Evolutionary conservation across 2,797 vertebrate genomes (phyloP).

Genomic region (Peromyscus attwateri): DNA sequence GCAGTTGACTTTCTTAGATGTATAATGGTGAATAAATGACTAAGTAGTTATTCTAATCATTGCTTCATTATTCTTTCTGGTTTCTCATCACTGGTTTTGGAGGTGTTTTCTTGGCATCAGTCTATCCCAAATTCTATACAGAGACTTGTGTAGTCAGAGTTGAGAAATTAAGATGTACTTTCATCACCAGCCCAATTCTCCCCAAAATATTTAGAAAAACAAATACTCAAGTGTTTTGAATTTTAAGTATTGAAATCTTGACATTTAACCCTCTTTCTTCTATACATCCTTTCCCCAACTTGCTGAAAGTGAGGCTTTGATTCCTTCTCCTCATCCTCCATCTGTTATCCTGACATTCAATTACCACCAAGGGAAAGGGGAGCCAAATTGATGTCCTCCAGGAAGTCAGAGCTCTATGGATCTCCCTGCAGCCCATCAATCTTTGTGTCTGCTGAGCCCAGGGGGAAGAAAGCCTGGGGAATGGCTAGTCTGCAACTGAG

Average conservation of each 20-base stretch:
- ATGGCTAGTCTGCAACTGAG: not conserved
- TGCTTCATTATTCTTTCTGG: not conserved
- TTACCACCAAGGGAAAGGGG: slow-evolving; percentile 48
- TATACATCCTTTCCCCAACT: not conserved
- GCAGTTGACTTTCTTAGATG: not conserved
- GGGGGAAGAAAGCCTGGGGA: not conserved
- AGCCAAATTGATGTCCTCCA: not conserved
- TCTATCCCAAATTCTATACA: not conserved
- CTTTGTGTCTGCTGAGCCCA: not conserved
- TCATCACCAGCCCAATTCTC: slow-evolving; percentile 34
- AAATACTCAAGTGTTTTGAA: not conserved
- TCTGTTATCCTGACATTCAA: slow-evolving; percentile 73
- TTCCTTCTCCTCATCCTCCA: slow-evolving; percentile 1
- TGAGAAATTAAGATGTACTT: slow-evolving; percentile 45
- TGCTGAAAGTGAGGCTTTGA: not conserved
- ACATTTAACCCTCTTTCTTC: slow-evolving; percentile 40
- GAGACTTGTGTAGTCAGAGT: slow-evolving; percentile 15
- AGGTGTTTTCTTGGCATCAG: not conserved
- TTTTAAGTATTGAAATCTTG: slow-evolving; percentile 4
- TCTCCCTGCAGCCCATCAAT: not conserved
- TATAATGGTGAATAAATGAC: not conserved
- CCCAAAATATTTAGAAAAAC: slow-evolving; percentile 23
- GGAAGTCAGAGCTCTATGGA: not conserved
- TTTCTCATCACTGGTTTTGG: not conserved
- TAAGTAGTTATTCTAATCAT: not conserved